These are phyloP conservation scores for Limnephilus rhombicus DNA, from an alignment of 2,888 invertebrate species.

Conservation along the genomic window DNA sequence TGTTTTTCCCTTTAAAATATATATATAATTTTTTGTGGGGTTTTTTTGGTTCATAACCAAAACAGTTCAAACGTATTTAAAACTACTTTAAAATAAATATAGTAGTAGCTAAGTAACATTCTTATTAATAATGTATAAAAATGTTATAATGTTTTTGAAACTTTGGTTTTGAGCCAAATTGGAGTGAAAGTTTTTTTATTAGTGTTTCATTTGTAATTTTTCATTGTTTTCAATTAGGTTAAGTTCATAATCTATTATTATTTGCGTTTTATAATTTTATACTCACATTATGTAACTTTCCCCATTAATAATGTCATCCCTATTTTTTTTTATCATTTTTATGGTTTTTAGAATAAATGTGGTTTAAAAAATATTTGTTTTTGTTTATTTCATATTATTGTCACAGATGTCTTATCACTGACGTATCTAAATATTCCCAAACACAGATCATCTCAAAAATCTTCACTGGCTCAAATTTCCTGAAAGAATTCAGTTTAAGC, in stretches of 20 bases:
- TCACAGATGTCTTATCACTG: no score
- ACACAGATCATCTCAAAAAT: no score
- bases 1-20: not conserved
- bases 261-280: not conserved
- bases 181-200: not conserved
- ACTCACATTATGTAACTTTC: not conserved
- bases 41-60: not conserved
- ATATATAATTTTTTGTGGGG: not conserved
- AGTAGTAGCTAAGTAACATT: not conserved
- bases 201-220: not conserved
- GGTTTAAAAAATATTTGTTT: not conserved
- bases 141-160: not conserved
- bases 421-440: no score
- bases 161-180: not conserved
- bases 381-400: not conserved
- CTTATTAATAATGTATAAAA: not conserved
- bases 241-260: not conserved
- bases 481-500: no score
- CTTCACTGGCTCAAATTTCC: no score
- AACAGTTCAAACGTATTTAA: not conserved
- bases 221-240: not conserved
- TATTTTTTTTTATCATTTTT: not conserved
- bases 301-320: not conserved
- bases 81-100: not conserved
- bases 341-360: slow-evolving; percentile 6